Percentiles rank a stretch among this genome's conserved stretches.
Evolutionary conservation across 2,888 invertebrate genomes (phyloP).

Genomic region (Hipparchia sbordonii): DNA sequence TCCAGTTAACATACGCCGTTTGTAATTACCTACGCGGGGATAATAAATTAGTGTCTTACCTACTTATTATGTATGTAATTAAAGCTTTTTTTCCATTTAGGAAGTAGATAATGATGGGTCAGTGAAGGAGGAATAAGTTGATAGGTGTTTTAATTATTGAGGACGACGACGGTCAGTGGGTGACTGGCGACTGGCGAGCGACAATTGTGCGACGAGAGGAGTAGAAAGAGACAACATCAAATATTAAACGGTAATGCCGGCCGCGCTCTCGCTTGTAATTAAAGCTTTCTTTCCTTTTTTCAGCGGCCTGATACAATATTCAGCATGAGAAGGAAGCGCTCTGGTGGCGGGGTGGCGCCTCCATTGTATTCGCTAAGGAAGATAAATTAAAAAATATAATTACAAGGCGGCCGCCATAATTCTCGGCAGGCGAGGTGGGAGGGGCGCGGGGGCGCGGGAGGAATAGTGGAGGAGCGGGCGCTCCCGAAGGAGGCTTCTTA

Average conservation of each 20-base stretch:
- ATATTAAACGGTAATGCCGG: conserved; percentile 80
- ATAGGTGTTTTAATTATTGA: conserved; percentile 79
- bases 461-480: conserved; percentile 79
- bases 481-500: conserved; percentile 83
- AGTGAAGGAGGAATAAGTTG: conserved; percentile 78
- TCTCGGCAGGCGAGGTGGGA: conserved; percentile 77
- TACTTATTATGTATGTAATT: conserved; percentile 32
- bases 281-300: conserved; percentile 83
- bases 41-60: conserved; percentile 28
- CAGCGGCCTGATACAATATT: conserved; percentile 83
- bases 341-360: conserved; percentile 82
- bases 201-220: conserved; percentile 46
- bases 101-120: conserved; percentile 70
- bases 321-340: conserved; percentile 83
- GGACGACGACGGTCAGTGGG: conserved; percentile 41
- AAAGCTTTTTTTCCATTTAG: conserved; percentile 39
- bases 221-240: conserved; percentile 80
- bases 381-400: conserved; percentile 89
- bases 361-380: conserved; percentile 86
- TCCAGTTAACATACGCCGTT: conserved; percentile 19
- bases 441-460: conserved; percentile 59
- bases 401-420: conserved; percentile 86
- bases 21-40: conserved; percentile 21
- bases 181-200: conserved; percentile 47
- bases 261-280: conserved; percentile 82